Conservation (phyloP, 2,113 vertebrate species). For the Potamarius usumacintae region DNA sequence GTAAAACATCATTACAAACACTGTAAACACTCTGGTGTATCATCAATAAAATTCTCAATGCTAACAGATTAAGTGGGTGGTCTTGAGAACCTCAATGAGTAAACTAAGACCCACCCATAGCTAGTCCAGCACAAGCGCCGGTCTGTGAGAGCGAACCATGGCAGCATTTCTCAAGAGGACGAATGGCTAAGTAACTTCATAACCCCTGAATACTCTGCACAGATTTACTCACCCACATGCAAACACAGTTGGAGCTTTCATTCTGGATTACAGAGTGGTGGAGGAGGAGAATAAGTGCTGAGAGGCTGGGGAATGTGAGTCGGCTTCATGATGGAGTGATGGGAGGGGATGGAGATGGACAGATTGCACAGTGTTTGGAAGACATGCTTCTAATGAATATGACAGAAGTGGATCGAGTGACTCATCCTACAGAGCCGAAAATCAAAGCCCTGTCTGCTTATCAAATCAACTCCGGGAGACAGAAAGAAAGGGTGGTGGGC, state of each 20-base stretch:
- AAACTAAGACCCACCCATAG: neutral
- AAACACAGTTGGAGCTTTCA: constrained; percentile 39
- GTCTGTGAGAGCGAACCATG: neutral
- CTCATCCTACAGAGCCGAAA: constrained; percentile 51
- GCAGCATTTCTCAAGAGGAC: constrained; percentile 10
- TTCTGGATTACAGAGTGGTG: constrained; percentile 29
- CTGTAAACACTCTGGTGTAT: neutral
- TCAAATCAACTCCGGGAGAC: constrained; percentile 15
- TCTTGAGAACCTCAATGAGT: neutral
- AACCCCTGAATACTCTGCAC: neutral
- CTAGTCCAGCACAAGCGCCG: neutral
- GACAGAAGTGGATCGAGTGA: constrained; percentile 49
- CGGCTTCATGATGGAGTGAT: constrained; percentile 24
- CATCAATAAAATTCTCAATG: neutral
- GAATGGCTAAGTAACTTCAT: constrained; percentile 4
- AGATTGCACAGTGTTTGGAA: constrained; percentile 23
- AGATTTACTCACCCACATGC: constrained; percentile 17
- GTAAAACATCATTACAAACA: neutral
- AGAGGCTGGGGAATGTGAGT: constrained; percentile 24
- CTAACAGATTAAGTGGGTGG: neutral
- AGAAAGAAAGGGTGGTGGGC: constrained; percentile 1
- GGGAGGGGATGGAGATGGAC: constrained; percentile 18
- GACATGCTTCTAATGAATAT: constrained; percentile 31
- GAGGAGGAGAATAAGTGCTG: constrained; percentile 3
- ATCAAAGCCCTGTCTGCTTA: constrained; percentile 50